Base-by-base conservation (phyloP, 37 sponge, comb jelly and placozoan genomes). In the Chondrosia reniformis region DNA sequence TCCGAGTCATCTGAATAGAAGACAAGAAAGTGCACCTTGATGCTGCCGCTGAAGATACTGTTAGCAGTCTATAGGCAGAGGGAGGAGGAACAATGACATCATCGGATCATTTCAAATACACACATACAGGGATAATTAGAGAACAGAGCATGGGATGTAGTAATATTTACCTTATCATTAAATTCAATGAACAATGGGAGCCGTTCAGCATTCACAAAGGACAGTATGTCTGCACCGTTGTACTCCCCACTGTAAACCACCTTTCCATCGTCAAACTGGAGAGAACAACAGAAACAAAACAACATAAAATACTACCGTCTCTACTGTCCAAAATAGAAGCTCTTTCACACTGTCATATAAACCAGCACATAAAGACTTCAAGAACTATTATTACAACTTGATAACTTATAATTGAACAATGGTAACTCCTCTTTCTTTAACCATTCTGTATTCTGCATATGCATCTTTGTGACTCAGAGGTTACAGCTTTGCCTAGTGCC, bases 11-110 rank as follows among this genome's bases (percentile, higher is more conserved):
- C 62, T 15, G 82, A 25, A 38, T 54, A 78, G 83, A 98, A 98
- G 45, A 89, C 46, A 17, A 98, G 80, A 57, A 95, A 67, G 82
- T 98, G 99, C 25, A 67, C 72, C 80, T 78, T 82, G 33, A 95
- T 76, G 12, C 67, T 62, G 25, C 95, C 96, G 62, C 96, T 96
- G 81, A 98, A 98, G 52, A 98, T 95, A 74, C 69, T 89, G 37
- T 91, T 91, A n/a, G 97, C 97, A 67, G 88, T 90, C 97, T 96
- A 69, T 9, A 81, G 32, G 4, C 46, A 52, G 63, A 33, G 12
- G 61, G 34, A 34, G 21, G 17, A 79, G 87, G 49, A 88, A 67
- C 27, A 37, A 90, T 43, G 74, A 86, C 27, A 56, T 91, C n/a
- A 86, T 78, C 65, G 87, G 88, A 77, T 65, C 84, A 77, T 83